Evolutionary conservation across 2,797 vertebrate genomes (phyloP), one percentile per base, ranked within the genome.

Genomic region (Cyclopterus lumpus): DNA sequence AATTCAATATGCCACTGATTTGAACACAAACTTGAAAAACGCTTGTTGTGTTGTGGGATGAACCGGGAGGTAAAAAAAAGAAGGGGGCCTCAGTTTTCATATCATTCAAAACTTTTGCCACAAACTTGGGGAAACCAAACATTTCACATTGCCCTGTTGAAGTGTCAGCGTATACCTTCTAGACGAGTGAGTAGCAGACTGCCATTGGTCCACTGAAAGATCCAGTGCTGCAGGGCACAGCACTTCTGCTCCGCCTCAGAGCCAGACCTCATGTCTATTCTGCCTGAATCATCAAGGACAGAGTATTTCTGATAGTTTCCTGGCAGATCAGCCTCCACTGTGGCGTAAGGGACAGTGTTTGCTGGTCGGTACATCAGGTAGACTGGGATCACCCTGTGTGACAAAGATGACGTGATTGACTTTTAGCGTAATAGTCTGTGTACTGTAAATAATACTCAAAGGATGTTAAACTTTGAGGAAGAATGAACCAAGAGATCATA

Each of bases 141-240:
- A 65, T 1, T 1, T 67, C 8, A 16, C 16, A n/a, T 34, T 26
- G 28, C 28, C 61, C 10, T 22, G 34, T 54, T 75, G 22, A 48
- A 11, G 44, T 8, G 26, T 58, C 42, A 4, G 11, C 67, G 60
- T 93, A 60, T 94, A 99, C 98, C 97, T 95, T 98, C 96, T 64
- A 99, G 81, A 40, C 95, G 95, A 1, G 96, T 96, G 86, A 99
- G 94, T 0, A 99, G 92, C 86, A 99, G 95, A 88, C 97, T 97
- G 83, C 97, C 97, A 0, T 93, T 97, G 28, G 97, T 99, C 98
- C 98, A 99, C 90, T 97, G 96, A 82, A 96, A 96, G 66, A 99
- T 95, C 98, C 98, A 99, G 2, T 99, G 98, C 92, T 99, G 97
- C 84, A 99, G 96, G 67, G 97, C 83, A 57, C 94, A 96, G 83